Percentiles rank a stretch among this genome's conserved stretches.
These are phyloP conservation scores for Agrochola lychnidis DNA, from an alignment of 2,888 invertebrate species.

Conservation along the genomic window DNA sequence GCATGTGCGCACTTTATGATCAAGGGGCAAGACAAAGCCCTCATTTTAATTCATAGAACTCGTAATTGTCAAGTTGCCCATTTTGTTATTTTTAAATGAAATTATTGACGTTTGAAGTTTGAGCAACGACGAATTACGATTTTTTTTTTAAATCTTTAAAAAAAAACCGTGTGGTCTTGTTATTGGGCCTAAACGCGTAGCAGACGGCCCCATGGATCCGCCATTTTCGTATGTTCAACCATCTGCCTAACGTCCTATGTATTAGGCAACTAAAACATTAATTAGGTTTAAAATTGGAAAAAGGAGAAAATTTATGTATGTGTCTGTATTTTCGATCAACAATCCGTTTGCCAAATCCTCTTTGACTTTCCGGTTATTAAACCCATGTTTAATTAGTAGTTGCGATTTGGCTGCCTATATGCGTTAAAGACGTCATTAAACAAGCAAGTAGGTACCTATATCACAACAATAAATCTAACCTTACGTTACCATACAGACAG, in stretches of 20 bases:
- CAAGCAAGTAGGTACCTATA: not conserved
- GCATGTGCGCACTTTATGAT: not conserved
- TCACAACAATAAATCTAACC: conserved; percentile 19
- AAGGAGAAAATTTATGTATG: not conserved
- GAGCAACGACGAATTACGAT: too few relatives aligned
- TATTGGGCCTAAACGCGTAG: too few relatives aligned
- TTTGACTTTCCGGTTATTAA: not conserved
- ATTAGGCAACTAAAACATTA: not conserved
- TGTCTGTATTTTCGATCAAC: not conserved
- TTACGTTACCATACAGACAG: conserved; percentile 22
- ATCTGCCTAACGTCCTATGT: too few relatives aligned
- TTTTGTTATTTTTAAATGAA: too few relatives aligned
- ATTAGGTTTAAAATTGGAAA: not conserved
- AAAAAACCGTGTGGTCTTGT: too few relatives aligned
- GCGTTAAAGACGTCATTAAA: conserved; percentile 1
- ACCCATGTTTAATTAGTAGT: not conserved
- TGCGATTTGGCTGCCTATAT: not conserved
- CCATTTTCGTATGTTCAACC: too few relatives aligned
- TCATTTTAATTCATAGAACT: too few relatives aligned
- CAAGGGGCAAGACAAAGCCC: not conserved
- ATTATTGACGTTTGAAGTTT: too few relatives aligned
- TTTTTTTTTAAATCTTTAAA: too few relatives aligned
- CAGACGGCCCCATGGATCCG: too few relatives aligned
- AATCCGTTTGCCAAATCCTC: not conserved
- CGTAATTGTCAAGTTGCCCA: too few relatives aligned